A percentile compares a stretch with the other conserved stretches of the same genome.
Evolutionary conservation across 2,888 invertebrate genomes (phyloP).

Genomic region (Lypha dubia): DNA sequence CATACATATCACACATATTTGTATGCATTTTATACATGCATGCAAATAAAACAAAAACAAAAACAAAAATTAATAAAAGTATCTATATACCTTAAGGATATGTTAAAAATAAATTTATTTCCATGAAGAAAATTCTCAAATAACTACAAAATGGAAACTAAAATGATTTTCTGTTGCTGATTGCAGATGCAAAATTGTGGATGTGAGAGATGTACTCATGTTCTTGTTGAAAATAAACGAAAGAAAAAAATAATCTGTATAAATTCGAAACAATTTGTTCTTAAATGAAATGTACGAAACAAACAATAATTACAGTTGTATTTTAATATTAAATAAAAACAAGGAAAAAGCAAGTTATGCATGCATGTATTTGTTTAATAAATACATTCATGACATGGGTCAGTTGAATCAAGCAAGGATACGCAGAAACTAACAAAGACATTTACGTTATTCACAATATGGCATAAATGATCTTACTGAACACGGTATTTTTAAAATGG

Average conservation of each 20-base stretch:
- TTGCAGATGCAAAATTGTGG: neutral
- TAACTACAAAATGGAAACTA: constrained; percentile 19
- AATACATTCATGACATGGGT: too few species aligned
- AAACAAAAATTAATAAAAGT: constrained; percentile 13
- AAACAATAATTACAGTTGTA: constrained; percentile 29
- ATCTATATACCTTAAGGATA: constrained; percentile 48
- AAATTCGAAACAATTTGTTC: constrained; percentile 12
- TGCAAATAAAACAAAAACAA: constrained; percentile 13
- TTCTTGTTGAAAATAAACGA: neutral
- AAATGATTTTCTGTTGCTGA: constrained; percentile 10
- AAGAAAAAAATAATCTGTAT: neutral
- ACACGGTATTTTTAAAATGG: too few species aligned
- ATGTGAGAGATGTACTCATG: neutral
- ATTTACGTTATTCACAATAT: too few species aligned
- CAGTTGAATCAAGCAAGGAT: too few species aligned
- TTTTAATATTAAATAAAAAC: neutral
- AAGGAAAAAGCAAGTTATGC: too few species aligned
- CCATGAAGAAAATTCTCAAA: constrained; percentile 45
- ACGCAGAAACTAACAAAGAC: too few species aligned
- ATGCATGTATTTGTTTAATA: too few species aligned
- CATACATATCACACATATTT: neutral
- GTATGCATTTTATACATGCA: neutral
- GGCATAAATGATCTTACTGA: too few species aligned
- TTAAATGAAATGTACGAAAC: constrained; percentile 30
- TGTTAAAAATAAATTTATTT: constrained; percentile 46